Conservation (phyloP, 2,113 vertebrate species). For the Clupea harengus region DNA sequence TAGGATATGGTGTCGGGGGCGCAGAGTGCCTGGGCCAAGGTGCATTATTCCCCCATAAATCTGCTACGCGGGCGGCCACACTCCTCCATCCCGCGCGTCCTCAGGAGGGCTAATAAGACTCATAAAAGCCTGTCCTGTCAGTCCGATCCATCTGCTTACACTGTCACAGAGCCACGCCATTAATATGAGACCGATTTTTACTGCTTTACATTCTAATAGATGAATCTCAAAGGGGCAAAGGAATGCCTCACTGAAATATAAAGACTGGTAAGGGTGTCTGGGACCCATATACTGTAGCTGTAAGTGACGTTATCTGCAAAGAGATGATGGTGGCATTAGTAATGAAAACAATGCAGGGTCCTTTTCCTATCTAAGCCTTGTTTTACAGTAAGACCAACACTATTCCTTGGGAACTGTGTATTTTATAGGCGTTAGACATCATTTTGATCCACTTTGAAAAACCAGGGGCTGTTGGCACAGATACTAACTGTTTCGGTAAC, state of each 20-base stretch:
- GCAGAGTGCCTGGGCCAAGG: conserved; percentile 43
- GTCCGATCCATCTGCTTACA: conserved; percentile 40
- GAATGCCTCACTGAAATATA: conserved; percentile 40
- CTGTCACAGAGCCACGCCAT: conserved; percentile 13
- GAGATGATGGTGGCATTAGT: background rate
- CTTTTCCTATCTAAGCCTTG: background rate
- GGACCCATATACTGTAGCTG: conserved; percentile 27
- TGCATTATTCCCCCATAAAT: conserved; percentile 53
- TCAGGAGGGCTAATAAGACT: conserved; percentile 38
- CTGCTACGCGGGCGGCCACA: conserved; percentile 14
- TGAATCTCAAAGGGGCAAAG: conserved; percentile 40
- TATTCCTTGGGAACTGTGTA: background rate
- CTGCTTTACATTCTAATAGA: conserved; percentile 36
- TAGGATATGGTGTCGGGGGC: conserved; percentile 54
- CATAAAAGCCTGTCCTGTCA: conserved; percentile 34
- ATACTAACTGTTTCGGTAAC: background rate
- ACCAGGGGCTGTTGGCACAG: background rate
- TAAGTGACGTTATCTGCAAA: background rate
- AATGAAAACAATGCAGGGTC: background rate
- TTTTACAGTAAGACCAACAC: background rate
- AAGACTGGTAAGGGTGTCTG: conserved; percentile 12
- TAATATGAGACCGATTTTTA: conserved; percentile 43
- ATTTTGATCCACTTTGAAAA: background rate
- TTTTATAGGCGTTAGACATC: background rate
- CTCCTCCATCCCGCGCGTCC: conserved; percentile 29